These are phyloP conservation scores for Ianthella basta DNA, from an alignment of 37 sponge, comb jelly and placozoan genomes.

Conservation along the genomic window DNA sequence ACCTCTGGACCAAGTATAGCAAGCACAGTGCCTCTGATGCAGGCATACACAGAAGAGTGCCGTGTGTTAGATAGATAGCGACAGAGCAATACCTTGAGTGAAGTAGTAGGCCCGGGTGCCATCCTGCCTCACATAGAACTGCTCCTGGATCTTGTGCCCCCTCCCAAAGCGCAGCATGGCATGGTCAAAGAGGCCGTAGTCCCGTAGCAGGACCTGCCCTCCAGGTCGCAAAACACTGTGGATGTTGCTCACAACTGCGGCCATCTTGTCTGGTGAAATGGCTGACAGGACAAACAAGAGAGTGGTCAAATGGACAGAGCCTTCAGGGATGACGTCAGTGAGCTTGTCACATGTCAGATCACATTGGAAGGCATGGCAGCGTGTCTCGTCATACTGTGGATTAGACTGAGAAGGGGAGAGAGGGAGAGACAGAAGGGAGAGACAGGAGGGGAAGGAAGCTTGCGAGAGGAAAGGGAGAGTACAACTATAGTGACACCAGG, in stretches of 20 bases:
- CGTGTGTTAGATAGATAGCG: no score
- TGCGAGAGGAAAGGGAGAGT: no score
- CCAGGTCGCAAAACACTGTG: constrained; percentile 77
- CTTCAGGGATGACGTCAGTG: constrained; percentile 33
- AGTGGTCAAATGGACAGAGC: constrained; percentile 73
- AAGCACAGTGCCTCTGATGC: no score
- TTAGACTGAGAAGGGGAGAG: constrained; percentile 48
- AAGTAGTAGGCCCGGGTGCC: constrained; percentile 98
- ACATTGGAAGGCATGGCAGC: constrained; percentile 84
- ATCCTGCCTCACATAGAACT: constrained; percentile 95
- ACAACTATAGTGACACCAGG: no score
- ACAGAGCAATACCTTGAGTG: no score
- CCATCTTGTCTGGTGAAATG: constrained; percentile 88
- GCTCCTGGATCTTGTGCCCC: constrained; percentile 93
- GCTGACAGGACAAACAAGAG: constrained; percentile 96
- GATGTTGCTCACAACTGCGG: constrained; percentile 65
- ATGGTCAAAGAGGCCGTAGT: constrained; percentile 98
- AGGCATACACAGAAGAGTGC: no score
- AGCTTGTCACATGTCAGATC: constrained; percentile 83
- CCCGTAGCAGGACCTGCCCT: constrained; percentile 85
- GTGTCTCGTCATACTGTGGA: constrained; percentile 44
- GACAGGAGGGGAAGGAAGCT: background rate
- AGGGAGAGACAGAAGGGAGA: no score
- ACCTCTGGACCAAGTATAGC: no score
- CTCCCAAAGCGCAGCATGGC: constrained; percentile 93